Conservation (phyloP, 2,113 vertebrate genomes). For the Antigone vipio region DNA sequence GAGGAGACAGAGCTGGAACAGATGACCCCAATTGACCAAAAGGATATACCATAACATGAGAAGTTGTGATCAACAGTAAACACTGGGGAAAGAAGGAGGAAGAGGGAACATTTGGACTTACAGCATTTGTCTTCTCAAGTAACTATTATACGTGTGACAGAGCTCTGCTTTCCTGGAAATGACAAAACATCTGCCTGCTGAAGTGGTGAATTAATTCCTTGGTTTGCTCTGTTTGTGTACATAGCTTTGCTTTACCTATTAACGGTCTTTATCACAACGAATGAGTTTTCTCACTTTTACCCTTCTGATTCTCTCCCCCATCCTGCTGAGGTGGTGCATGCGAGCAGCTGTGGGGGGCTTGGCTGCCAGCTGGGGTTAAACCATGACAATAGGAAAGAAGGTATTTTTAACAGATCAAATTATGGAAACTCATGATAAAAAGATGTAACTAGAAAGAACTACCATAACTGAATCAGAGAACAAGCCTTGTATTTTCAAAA, state of each 20-base stretch:
- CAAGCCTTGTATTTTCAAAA: not conserved
- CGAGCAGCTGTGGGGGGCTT: rapidly evolving
- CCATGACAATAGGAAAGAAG: not conserved
- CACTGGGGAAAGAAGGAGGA: not conserved
- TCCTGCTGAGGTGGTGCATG: not conserved
- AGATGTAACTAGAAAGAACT: not conserved
- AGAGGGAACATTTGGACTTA: too few relatives aligned
- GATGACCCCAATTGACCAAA: not conserved
- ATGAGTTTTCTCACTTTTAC: not conserved
- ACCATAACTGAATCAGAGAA: not conserved
- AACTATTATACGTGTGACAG: rapidly evolving
- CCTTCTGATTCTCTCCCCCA: not conserved
- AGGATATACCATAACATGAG: too few relatives aligned
- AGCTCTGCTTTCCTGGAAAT: not conserved
- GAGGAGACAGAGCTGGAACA: not conserved
- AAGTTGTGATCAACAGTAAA: not conserved
- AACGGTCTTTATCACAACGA: not conserved
- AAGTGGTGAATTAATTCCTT: not conserved
- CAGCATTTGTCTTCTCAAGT: not conserved
- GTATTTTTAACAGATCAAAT: not conserved
- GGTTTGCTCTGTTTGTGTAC: not conserved
- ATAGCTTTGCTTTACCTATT: not conserved
- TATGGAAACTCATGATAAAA: not conserved
- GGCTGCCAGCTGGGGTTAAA: not conserved
- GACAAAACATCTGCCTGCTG: rapidly evolving